Base-by-base conservation (phyloP, 2,888 invertebrate genomes). In the Cyclophora punctaria region DNA sequence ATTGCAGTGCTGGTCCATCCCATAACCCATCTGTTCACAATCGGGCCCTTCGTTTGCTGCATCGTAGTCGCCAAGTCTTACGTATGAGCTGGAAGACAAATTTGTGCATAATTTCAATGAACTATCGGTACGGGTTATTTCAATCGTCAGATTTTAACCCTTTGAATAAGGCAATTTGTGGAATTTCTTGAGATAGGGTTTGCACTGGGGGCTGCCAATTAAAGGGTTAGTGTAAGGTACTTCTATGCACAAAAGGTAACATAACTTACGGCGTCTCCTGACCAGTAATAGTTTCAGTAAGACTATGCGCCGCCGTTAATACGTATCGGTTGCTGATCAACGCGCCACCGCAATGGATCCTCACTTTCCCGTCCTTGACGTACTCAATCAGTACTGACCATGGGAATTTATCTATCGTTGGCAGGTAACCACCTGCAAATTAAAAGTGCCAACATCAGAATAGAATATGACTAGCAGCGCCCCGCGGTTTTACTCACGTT, bases 361-460 rank as follows among this genome's bases (percentile, higher is more conserved):
- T 79, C 37, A 70, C 64, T 44, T 53, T 62, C 44, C 62, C 60
- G 7, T 68, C 59, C 7, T 58, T 64, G 2, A 52, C 48, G 63
- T 90, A 90, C 52, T 88, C 78, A 48, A 91, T 69, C 33, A 90
- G 69, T 0, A 78, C 82, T 70, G 90, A 68, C 90, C 90, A 91
- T 0, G 90, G 90, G 66, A 88, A 90, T 59, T 90, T 89, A 46
- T 88, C 89, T 4, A 90, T 60, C 0, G 57, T 57, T 0, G 90
- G 83, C 48, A 71, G 75, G 4, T 57, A 68, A 3, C 77, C 78
- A 50, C 75, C 76, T 37, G 37, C 4, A 37, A 37, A 37, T 37
- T 20, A 20, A 20, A 20, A 20, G 20, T 20, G 20, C 1, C 20
- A 20, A 20, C 20, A 20, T 20, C 20, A 20, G 20, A 20, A 20